Percentiles rank a stretch among this genome's conserved stretches.
Conservation (phyloP, 1,140 invertebrate species). For the Mamestra configurata region DNA sequence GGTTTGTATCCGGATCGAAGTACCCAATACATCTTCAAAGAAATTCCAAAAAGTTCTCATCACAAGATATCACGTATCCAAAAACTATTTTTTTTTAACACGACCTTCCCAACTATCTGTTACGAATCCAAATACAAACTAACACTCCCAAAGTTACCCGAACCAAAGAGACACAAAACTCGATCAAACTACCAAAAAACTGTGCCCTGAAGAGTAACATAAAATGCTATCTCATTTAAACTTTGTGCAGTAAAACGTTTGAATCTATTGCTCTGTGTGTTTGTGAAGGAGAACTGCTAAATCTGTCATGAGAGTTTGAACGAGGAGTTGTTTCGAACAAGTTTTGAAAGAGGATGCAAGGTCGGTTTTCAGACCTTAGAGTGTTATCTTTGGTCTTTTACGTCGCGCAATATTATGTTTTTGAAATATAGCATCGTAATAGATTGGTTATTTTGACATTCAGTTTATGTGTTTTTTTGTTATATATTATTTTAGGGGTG, state of each 20-base stretch:
- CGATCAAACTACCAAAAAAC: slow-evolving; percentile 45
- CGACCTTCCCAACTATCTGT: not conserved
- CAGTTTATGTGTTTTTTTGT: no score
- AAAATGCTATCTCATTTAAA: slow-evolving; percentile 50
- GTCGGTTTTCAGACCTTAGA: not conserved
- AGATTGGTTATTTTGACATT: no score
- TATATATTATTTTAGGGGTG: no score
- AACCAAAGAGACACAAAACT: slow-evolving; percentile 30
- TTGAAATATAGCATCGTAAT: not conserved
- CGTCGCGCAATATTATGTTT: not conserved
- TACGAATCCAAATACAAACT: slow-evolving; percentile 1
- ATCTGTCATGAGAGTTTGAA: slow-evolving; percentile 29
- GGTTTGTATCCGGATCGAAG: no score
- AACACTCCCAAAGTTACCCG: not conserved
- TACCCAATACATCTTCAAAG: not conserved
- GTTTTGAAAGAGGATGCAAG: not conserved
- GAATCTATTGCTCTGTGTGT: slow-evolving; percentile 30
- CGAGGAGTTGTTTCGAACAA: not conserved
- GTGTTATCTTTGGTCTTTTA: not conserved
- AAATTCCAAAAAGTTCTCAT: not conserved
- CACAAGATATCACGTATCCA: not conserved
- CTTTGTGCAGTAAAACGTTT: slow-evolving; percentile 36
- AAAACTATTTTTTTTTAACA: not conserved
- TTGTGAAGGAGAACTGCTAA: slow-evolving; percentile 2
- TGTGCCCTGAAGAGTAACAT: slow-evolving; percentile 40